Base-by-base conservation (phyloP, 2,113 vertebrate species). In the Bombycilla garrulus region DNA sequence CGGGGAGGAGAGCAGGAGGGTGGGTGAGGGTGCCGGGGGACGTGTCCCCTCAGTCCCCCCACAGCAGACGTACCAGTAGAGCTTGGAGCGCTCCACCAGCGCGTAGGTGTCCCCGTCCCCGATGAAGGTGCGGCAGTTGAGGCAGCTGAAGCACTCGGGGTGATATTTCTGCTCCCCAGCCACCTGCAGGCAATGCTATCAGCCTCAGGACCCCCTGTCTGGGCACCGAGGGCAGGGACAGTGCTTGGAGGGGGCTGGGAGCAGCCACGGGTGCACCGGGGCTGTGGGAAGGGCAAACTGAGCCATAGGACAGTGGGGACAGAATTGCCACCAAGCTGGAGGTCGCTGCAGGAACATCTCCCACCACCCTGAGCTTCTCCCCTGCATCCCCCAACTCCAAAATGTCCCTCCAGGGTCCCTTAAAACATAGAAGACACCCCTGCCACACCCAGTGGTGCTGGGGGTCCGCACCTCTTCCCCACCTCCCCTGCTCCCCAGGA, bases 101-200 rank as follows among this genome's bases (percentile, higher is more conserved):
- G 99, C 99, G 4, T 99, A 99, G 8, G 99, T 99, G 98, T 99
- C 99, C 62, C 99, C 99, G 22, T 99, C 99, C 3, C 99, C 99
- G 2, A 99, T 99, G 97, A 99, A 99, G 1, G 97, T 66, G 66
- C 95, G 97, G 70, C 99, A 99, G 42, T 98, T 98, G 92, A 99
- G 98, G 94, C 99, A 99, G 93, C 98, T 98, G 98, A 99, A 99
- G 96, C 99, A 99, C 94, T 99, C 99, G 0, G 99, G 99, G 97
- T 99, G 99, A 95, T 99, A 99, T 93, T 99, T 99, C 97, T 99
- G 99, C 91, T 99, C 99, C 71, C 99, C 99, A 0, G 99, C 99
- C 67, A 99, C 99, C 99, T 99, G 97, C 1, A 0, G 44, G 26
- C 31, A 82, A n/a, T 4, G 22, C 26, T 56, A 42, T 90, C 67